Evolutionary conservation across 2,888 invertebrate genomes (phyloP).

Genomic region (Cataglyphis livida): DNA sequence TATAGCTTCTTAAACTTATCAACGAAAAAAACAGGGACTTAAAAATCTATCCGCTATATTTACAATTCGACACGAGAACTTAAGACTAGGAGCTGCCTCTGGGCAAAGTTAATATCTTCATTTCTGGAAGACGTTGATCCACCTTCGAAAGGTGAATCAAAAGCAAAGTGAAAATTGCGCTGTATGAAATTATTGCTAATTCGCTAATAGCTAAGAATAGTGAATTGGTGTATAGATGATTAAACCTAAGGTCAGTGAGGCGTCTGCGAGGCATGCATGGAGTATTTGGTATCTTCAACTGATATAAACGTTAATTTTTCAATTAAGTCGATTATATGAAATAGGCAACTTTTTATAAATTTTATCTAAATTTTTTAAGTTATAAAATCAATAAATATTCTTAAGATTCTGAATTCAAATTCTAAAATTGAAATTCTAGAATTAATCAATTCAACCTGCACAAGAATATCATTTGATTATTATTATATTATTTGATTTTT

Average conservation of each 20-base stretch:
- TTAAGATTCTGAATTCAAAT: not conserved
- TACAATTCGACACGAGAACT: conserved; percentile 19
- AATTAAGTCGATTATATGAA: conserved; percentile 1
- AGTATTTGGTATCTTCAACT: not conserved
- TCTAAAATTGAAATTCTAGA: not conserved
- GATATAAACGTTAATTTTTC: not conserved
- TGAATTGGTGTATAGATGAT: conserved; percentile 37
- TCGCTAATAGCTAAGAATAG: conserved; percentile 23
- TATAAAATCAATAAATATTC: not conserved
- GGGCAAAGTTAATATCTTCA: conserved; percentile 80
- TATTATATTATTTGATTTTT: too few relatives aligned
- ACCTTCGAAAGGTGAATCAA: conserved; percentile 25
- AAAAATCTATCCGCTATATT: conserved; percentile 14
- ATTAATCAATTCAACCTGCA: not conserved
- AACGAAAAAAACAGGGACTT: not conserved
- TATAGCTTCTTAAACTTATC: not conserved
- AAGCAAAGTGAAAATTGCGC: conserved; percentile 38
- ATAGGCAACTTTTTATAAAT: not conserved
- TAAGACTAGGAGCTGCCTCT: conserved; percentile 71
- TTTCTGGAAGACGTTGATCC: conserved; percentile 81
- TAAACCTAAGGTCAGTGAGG: conserved; percentile 49
- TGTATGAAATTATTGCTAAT: conserved; percentile 30
- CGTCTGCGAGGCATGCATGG: not conserved
- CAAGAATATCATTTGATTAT: not conserved
- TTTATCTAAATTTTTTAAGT: not conserved